Evolutionary conservation across 2,113 vertebrate genomes (phyloP), one percentile per base, ranked within the genome.

Genomic region (Pseudorasbora parva): DNA sequence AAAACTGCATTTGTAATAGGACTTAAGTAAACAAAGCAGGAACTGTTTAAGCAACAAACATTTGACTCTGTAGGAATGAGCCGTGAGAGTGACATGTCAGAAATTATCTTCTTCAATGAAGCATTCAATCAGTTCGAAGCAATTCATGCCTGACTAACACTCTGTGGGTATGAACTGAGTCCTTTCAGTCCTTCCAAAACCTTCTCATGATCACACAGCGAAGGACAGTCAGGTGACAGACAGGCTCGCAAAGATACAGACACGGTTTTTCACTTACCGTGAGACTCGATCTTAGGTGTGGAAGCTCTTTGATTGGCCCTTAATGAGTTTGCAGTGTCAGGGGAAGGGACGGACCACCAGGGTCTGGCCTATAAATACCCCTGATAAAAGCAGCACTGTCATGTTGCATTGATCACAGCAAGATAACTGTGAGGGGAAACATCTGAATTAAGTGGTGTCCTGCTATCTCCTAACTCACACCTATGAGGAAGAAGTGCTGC

Each of bases 361-460:
- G 82, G 60, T 49, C 47, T 64, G 84, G 49, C 57, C 79, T 87
- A 87, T 78, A 82, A 82, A 87, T 87, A 87, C 56, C 71, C 19
- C 62, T 17, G 56, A 77, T 85, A 78, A 85, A 82, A 87, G 86
- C 83, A 78, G 43, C 33, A 47, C 86, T 87, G 86, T 85, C 86
- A 85, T 85, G 86, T 87, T 62, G 37, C 79, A 87, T 87, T 60
- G 79, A 78, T 57, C 75, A 62, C 77, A 86, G 74, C 49, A 64
- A 66, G 85, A 81, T 60, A 77, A 75, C 79, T 77, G 81, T 45
- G 56, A 69, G 19, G 54, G 82, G 59, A 75, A 77, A 84, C 62
- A 78, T 78, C 76, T 78, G 76, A 78, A 84, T 78, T 43, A 78
- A 71, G 82, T 54, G 47, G 54, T 45, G 74, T 84, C 30, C 82